These are phyloP conservation scores for Phortica okadai DNA, from an alignment of 2,888 invertebrate species.

Conservation along the genomic window DNA sequence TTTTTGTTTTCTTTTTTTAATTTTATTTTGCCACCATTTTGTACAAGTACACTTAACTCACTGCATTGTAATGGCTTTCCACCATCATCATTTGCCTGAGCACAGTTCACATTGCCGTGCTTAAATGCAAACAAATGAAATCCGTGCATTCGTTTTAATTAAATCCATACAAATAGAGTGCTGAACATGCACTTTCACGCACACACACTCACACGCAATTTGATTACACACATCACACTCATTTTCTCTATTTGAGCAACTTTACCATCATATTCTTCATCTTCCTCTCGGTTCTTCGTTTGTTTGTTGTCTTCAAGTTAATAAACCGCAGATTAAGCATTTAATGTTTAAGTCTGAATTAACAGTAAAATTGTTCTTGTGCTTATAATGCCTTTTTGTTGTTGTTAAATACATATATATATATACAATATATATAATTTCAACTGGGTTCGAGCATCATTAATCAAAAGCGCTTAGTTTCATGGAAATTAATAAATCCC, in stretches of 20 bases:
- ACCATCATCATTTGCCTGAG: neutral
- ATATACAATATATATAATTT: neutral
- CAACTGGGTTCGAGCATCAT: conserved; percentile 1
- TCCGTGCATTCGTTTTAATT: conserved; percentile 28
- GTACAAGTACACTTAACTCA: conserved; percentile 12
- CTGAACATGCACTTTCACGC: conserved; percentile 22
- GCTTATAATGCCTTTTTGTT: too few species aligned
- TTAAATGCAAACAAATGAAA: conserved; percentile 32
- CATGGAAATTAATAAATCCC: conserved; percentile 32
- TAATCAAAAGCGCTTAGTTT: conserved; percentile 28
- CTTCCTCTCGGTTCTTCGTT: neutral
- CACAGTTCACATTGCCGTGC: neutral
- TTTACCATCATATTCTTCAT: neutral
- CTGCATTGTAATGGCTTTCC: neutral
- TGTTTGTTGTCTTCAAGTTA: neutral
- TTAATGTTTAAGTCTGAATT: neutral
- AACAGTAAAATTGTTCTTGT: too few species aligned
- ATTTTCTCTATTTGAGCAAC: neutral
- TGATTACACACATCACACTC: neutral
- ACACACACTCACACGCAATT: neutral
- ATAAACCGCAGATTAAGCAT: neutral
- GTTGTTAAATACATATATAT: too few species aligned
- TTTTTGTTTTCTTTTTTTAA: neutral
- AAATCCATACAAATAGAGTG: conserved; percentile 27
- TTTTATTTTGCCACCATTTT: conserved; percentile 6